These are phyloP conservation scores for Leucoraja ocellata DNA, from an alignment of 2,797 vertebrate genomes.

Conservation along the genomic window DNA sequence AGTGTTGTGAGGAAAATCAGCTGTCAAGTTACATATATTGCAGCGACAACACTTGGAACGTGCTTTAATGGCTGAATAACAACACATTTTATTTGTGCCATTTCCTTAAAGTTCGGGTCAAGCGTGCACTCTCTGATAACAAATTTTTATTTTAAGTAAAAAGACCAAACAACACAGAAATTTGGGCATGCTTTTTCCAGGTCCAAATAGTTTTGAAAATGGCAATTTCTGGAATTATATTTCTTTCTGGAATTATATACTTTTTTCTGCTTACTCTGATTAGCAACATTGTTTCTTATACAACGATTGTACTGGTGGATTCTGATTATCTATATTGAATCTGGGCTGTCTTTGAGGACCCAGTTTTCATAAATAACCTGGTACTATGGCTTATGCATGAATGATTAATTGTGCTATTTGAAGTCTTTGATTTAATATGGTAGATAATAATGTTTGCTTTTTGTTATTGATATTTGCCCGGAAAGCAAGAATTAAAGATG, in stretches of 20 bases:
- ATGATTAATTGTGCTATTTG: not conserved
- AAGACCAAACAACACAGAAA: not conserved
- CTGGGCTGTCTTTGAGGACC: not conserved
- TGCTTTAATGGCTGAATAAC: not conserved
- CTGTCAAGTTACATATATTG: not conserved
- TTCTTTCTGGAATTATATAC: not conserved
- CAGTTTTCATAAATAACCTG: not conserved
- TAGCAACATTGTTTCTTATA: not conserved
- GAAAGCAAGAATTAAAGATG: not conserved
- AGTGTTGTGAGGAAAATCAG: not conserved
- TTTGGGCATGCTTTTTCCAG: too few species aligned
- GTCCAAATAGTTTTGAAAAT: too few species aligned
- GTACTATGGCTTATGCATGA: not conserved
- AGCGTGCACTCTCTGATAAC: not conserved
- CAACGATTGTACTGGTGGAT: not conserved
- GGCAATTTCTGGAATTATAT: not conserved
- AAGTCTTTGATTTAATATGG: not conserved
- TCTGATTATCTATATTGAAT: not conserved
- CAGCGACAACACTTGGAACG: not conserved
- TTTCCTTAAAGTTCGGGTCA: not conserved
- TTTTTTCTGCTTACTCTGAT: not conserved
- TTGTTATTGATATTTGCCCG: not conserved
- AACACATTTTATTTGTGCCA: not conserved
- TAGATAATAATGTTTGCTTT: not conserved
- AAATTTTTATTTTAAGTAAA: not conserved